Evolutionary conservation across 2,113 vertebrate genomes (phyloP).

Genomic region (Plecotus auritus): DNA sequence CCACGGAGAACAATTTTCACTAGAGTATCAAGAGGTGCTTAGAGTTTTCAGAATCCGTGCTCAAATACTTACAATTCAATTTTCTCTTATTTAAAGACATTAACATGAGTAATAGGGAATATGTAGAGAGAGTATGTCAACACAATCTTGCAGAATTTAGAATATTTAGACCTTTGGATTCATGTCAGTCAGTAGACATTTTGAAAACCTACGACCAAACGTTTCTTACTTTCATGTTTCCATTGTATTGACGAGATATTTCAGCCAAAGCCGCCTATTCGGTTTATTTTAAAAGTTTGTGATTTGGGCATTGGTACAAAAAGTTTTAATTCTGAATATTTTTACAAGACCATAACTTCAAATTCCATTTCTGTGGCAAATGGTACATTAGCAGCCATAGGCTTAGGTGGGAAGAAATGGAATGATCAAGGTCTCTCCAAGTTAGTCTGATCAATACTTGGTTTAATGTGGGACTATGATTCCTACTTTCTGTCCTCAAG

Average conservation of each 20-base stretch:
- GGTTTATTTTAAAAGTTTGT: slow-evolving; percentile 29
- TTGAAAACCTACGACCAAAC: neutral
- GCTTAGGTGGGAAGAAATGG: slow-evolving; percentile 16
- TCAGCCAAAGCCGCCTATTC: neutral
- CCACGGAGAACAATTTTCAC: neutral
- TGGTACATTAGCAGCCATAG: neutral
- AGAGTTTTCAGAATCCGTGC: neutral
- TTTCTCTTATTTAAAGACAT: slow-evolving; percentile 9
- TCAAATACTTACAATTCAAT: neutral
- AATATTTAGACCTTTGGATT: slow-evolving; percentile 27
- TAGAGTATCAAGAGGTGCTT: neutral
- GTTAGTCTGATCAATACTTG: neutral
- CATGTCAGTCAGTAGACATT: neutral
- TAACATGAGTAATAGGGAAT: neutral
- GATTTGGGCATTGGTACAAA: slow-evolving; percentile 1
- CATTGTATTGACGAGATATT: neutral
- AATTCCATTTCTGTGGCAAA: neutral
- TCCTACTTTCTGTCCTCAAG: neutral
- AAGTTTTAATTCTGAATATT: neutral
- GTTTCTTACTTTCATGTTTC: neutral
- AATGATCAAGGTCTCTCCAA: neutral
- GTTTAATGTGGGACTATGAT: neutral
- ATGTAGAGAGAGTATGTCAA: neutral
- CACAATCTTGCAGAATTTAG: neutral
- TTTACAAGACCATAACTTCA: slow-evolving; percentile 39